A percentile compares a stretch with the other conserved stretches of the same genome.
Conservation (phyloP, 2,888 invertebrate species). For the Drosophila pullipes region DNA sequence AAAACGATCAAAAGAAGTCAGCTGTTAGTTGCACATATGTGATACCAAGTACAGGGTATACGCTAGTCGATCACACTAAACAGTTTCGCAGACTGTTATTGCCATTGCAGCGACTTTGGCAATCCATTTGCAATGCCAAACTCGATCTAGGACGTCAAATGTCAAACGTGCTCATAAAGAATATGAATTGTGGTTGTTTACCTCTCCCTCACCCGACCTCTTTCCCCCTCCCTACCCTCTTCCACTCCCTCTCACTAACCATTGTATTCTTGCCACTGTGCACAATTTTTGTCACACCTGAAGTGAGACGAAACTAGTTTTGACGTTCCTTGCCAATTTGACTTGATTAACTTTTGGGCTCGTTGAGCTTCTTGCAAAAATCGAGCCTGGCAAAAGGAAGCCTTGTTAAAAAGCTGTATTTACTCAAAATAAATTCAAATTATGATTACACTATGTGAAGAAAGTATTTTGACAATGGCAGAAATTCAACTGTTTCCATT, state of each 20-base stretch:
- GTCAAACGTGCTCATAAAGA: conserved; percentile 51
- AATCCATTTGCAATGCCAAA: conserved; percentile 47
- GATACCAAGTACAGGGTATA: background rate
- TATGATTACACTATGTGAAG: background rate
- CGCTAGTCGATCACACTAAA: background rate
- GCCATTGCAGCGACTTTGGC: conserved; percentile 30
- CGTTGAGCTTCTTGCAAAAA: background rate
- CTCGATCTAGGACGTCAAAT: conserved; percentile 43
- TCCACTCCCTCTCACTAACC: background rate
- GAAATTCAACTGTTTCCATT: background rate
- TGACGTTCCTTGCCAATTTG: conserved; percentile 43
- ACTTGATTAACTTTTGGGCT: conserved; percentile 41
- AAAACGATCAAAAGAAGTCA: background rate
- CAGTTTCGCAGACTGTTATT: conserved; percentile 16
- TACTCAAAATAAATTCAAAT: background rate
- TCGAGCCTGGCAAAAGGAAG: background rate
- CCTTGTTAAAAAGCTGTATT: background rate
- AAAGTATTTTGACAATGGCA: background rate
- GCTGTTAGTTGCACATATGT: background rate
- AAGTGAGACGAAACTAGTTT: conserved; percentile 48
- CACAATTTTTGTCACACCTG: conserved; percentile 41
- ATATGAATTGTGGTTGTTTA: conserved; percentile 32
- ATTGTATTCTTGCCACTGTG: background rate
- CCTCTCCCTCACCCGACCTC: background rate
- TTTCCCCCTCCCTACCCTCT: background rate